Evolutionary conservation across 2,888 invertebrate species (phyloP), one percentile per base, ranked within the genome.

Genomic region (Argyra leucocephala): DNA sequence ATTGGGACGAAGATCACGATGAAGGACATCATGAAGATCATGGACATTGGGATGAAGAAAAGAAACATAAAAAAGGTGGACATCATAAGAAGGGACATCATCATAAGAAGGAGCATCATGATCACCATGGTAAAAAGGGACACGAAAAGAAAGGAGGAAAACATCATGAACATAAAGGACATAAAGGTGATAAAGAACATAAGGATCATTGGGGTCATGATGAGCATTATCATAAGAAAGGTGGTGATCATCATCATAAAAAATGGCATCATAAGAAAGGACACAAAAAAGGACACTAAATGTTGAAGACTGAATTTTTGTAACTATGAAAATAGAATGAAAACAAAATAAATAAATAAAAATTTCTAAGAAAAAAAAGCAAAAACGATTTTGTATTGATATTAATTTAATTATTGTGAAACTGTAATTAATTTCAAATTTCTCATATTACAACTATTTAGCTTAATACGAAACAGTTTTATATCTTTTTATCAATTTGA

Each of bases 1-100:
- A 90, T 85, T 91, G 87, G 77, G 91, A 92, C 71, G 91, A 91
- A 78, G 87, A 90, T 73, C 90, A 91, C 71, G 90, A 90, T 73
- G 86, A 87, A 61, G 91, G 88, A 0, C 89, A 89, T 71, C 90
- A 91, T 76, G 89, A 89, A 75, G 90, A 91, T 74, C 89, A 91
- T 74, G 91, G 90, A 68, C 88, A 85, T 48, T 87, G 86, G 77
- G 88, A 91, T 74, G 89, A 91, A 75, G 88, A 87, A 74, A 88
- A 90, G 71, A 89, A 87, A 26, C 88, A 89, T 79, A 89, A 91
- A 80, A 89, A 91, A 79, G 91, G 91, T 66, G 88, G 89, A 9
- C 87, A 88, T 76, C 85, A 86, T 77, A 89, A 91, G 79, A 89
- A 89, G 72, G 90, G 90, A n/a, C 89, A 89, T 76, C 86, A 90